phyloP scores from a whole-genome alignment of 37 sponge, comb jelly and placozoan species.

The Dysidea cf. avara region DNA sequence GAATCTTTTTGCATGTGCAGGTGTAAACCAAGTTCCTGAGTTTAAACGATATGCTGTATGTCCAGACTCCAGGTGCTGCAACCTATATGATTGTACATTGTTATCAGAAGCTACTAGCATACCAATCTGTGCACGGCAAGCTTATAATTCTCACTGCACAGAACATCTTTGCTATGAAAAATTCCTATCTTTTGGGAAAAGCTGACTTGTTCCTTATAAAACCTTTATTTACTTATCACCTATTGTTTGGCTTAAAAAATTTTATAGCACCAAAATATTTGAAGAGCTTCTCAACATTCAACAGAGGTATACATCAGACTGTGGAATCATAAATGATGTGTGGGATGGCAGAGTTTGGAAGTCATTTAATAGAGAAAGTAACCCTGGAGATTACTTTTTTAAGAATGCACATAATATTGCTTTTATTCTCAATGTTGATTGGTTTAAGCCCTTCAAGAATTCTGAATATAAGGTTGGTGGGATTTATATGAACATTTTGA shows the following conservation, averaged over 20 bases:
- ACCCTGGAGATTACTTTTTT: no score
- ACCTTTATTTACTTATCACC: conserved; percentile 5
- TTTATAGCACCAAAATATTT: not conserved
- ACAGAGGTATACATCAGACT: not conserved
- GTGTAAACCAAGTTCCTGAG: not conserved
- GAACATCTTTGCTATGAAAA: not conserved
- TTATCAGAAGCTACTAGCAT: conserved; percentile 1
- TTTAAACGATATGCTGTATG: conserved; percentile 1
- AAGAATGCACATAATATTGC: no score
- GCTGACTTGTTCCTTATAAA: not conserved
- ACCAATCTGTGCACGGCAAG: not conserved
- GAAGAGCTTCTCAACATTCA: not conserved
- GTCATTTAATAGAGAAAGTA: no score
- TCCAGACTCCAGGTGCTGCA: not conserved
- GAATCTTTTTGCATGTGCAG: no score
- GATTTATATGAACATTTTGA: not conserved
- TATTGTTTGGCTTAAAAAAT: conserved; percentile 7
- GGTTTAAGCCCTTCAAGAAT: not conserved
- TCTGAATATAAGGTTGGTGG: conserved; percentile 2
- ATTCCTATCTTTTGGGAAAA: conserved; percentile 3
- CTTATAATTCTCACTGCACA: not conserved
- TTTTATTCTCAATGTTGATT: conserved; percentile 3
- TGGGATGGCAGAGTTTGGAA: no score
- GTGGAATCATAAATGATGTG: not conserved
- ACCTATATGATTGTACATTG: not conserved